These are phyloP conservation scores for Pluvianellus socialis DNA, from an alignment of 2,113 vertebrate species.

Conservation along the genomic window DNA sequence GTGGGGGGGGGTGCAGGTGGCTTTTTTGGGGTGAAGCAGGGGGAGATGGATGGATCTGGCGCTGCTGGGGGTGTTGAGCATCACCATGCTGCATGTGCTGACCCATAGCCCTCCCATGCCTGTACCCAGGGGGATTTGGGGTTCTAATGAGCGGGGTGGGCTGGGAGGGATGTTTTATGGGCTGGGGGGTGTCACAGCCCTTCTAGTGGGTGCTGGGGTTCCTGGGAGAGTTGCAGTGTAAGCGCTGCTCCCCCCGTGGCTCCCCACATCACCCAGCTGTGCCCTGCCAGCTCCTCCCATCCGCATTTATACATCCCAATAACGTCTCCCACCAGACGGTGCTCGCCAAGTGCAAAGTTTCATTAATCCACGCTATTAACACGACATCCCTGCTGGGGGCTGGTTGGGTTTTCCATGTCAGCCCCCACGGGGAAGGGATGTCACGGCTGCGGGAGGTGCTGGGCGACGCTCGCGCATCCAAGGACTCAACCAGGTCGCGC, in stretches of 20 bases:
- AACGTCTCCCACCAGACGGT: not conserved
- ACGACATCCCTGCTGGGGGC: not conserved
- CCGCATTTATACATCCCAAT: accelerated
- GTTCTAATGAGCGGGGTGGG: not conserved
- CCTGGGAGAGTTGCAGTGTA: not conserved
- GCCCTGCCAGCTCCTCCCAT: not conserved
- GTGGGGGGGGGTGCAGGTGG: accelerated
- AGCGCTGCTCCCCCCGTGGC: not conserved
- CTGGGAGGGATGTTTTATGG: not conserved
- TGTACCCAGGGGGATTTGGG: not conserved
- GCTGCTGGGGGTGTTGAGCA: not conserved
- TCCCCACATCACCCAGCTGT: not conserved
- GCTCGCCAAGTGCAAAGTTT: not conserved
- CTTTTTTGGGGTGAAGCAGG: not conserved
- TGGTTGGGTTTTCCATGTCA: not conserved
- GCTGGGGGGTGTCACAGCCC: not conserved
- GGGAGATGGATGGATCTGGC: not conserved
- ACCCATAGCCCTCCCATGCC: accelerated
- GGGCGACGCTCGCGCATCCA: accelerated
- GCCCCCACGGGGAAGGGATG: accelerated
- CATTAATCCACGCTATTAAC: not conserved
- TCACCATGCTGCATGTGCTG: accelerated
- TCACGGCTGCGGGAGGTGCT: accelerated
- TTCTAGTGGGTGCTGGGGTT: not conserved
- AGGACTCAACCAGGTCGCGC: not conserved